phyloP scores from a whole-genome alignment of 1,140 invertebrate species.

The Nixonia krombeini region DNA sequence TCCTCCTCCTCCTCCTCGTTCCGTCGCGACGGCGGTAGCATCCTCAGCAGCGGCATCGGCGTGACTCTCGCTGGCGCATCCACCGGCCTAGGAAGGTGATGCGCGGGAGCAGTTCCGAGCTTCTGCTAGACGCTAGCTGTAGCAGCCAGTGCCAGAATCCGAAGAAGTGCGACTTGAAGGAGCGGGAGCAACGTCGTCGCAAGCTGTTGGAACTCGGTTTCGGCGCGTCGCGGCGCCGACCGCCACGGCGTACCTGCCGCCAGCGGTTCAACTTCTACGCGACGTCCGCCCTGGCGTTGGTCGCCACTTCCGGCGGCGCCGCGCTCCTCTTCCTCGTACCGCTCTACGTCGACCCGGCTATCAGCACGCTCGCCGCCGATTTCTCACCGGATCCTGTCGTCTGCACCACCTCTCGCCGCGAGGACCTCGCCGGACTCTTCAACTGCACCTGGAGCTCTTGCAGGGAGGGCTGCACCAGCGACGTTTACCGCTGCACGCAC shows the following conservation, averaged over 20 bases:
- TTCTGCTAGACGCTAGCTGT: constrained; percentile 79
- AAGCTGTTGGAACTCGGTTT: constrained; percentile 79
- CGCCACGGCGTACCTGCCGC: constrained; percentile 78
- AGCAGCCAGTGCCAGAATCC: constrained; percentile 55
- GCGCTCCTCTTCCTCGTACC: constrained; percentile 89
- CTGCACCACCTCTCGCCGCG: constrained; percentile 82
- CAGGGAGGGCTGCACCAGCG: constrained; percentile 89
- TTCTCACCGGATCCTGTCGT: constrained; percentile 84
- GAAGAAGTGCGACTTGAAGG: constrained; percentile 66
- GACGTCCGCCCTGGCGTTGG: constrained; percentile 82
- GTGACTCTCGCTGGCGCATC: constrained; percentile 14
- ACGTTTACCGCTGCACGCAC: constrained; percentile 88
- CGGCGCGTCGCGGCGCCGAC: constrained; percentile 72
- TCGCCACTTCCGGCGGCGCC: constrained; percentile 84
- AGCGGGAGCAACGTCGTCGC: constrained; percentile 79
- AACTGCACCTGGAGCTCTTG: constrained; percentile 91
- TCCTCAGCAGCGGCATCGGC: background rate
- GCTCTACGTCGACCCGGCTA: constrained; percentile 91
- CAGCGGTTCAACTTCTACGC: constrained; percentile 84
- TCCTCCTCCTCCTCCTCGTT: too few species aligned
- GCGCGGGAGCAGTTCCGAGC: constrained; percentile 87
- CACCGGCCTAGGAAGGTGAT: constrained; percentile 67
- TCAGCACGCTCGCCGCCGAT: constrained; percentile 87
- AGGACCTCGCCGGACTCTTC: constrained; percentile 82
- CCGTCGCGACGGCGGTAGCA: background rate